Conservation (phyloP, 2,888 invertebrate species). For the Meliscaeva auricollis region DNA sequence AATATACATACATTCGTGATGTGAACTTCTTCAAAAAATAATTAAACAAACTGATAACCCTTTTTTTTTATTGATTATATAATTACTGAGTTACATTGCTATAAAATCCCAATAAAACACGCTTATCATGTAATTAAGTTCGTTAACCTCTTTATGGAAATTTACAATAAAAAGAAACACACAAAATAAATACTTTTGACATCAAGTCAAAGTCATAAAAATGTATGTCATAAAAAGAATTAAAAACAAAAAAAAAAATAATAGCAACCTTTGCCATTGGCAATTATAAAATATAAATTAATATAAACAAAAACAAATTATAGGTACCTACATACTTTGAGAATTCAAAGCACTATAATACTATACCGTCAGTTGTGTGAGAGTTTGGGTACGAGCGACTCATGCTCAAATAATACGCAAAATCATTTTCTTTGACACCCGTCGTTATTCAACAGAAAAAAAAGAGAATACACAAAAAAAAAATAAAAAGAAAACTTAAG, state of each 20-base stretch:
- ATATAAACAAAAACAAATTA: background rate
- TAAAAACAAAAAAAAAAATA: background rate
- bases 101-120: too few relatives aligned
- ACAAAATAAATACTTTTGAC: background rate
- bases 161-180: background rate
- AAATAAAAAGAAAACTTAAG: slow-evolving; percentile 4
- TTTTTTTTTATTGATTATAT: too few relatives aligned
- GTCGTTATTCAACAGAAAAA: slow-evolving; percentile 5
- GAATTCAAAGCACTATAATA: background rate
- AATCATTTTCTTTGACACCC: slow-evolving; percentile 14
- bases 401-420: slow-evolving; percentile 14
- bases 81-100: too few relatives aligned
- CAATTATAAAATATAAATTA: background rate
- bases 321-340: background rate
- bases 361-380: background rate
- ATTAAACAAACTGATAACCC: too few relatives aligned
- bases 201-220: background rate
- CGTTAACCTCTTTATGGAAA: background rate
- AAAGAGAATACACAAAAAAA: background rate
- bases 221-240: background rate
- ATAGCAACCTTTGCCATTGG: slow-evolving; percentile 11
- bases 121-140: background rate
- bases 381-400: background rate
- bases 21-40: too few relatives aligned
- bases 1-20: too few relatives aligned